Percentiles rank a stretch among this genome's conserved stretches.
phyloP scores from a whole-genome alignment of 2,888 invertebrate genomes.

The Elaeidobius kamerunicus region DNA sequence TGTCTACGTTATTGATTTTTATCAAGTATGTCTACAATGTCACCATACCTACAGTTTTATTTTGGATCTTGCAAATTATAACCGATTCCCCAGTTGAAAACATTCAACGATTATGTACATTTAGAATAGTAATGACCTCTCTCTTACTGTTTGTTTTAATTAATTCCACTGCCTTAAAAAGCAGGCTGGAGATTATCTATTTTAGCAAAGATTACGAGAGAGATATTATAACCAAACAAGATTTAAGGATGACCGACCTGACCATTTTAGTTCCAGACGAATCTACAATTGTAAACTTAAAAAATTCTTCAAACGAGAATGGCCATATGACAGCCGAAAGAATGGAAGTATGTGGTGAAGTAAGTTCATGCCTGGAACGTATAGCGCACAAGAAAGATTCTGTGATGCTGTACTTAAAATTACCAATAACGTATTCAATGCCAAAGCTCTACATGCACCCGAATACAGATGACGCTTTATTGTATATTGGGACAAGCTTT shows the following conservation, averaged over 20 bases:
- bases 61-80: conserved; percentile 10
- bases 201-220: conserved; percentile 10
- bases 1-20: neutral
- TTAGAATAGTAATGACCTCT: conserved; percentile 1
- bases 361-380: neutral
- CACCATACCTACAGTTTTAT: neutral
- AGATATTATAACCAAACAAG: neutral
- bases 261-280: neutral
- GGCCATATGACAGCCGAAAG: neutral
- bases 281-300: neutral
- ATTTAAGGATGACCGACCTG: neutral
- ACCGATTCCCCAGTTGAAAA: conserved; percentile 5
- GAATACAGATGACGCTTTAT: neutral
- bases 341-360: neutral
- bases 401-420: neutral
- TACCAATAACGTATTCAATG: neutral
- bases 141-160: neutral
- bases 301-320: neutral
- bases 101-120: neutral
- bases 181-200: conserved; percentile 4
- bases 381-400: conserved; percentile 1
- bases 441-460: neutral
- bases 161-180: conserved; percentile 5
- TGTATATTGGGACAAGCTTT: neutral
- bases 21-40: neutral